Conservation (phyloP, 2,888 invertebrate species). For the Schrankia costaestrigalis region DNA sequence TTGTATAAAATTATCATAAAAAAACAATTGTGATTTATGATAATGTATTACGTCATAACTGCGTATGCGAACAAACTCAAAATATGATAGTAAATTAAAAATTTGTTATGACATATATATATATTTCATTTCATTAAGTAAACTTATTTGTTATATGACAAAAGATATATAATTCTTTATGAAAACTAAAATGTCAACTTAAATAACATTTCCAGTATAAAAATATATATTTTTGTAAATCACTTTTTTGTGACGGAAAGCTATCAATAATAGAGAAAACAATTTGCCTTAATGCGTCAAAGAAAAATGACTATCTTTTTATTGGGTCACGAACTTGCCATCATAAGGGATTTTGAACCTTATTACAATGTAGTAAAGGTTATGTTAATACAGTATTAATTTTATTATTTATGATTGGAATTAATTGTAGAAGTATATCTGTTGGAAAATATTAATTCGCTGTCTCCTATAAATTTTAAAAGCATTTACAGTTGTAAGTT, state of each 20-base stretch:
- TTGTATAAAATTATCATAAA: too few species aligned
- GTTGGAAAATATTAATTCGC: conserved; percentile 27
- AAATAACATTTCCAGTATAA: conserved; percentile 31
- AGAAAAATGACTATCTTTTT: conserved; percentile 22
- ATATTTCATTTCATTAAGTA: conserved; percentile 24
- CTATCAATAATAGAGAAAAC: conserved; percentile 36
- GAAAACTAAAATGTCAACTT: conserved; percentile 16
- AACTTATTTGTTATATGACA: conserved; percentile 30
- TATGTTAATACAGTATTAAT: conserved; percentile 5
- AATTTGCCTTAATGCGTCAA: conserved; percentile 1
- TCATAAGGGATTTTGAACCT: conserved; percentile 11
- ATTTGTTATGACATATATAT: conserved; percentile 18
- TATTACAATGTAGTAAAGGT: conserved; percentile 11
- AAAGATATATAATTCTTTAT: conserved; percentile 28
- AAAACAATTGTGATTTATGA: too few species aligned
- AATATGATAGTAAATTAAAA: conserved; percentile 15
- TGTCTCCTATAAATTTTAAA: conserved; percentile 15
- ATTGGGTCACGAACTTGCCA: conserved; percentile 6
- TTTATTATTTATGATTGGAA: conserved; percentile 25
- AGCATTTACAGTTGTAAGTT: too few species aligned
- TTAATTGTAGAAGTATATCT: conserved; percentile 29
- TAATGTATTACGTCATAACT: too few species aligned
- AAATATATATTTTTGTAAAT: conserved; percentile 22
- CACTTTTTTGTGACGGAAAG: conserved; percentile 33
- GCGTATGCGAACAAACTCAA: conserved; percentile 21